Conservation (phyloP, 1,140 invertebrate genomes). For the Laupala kohalensis region DNA sequence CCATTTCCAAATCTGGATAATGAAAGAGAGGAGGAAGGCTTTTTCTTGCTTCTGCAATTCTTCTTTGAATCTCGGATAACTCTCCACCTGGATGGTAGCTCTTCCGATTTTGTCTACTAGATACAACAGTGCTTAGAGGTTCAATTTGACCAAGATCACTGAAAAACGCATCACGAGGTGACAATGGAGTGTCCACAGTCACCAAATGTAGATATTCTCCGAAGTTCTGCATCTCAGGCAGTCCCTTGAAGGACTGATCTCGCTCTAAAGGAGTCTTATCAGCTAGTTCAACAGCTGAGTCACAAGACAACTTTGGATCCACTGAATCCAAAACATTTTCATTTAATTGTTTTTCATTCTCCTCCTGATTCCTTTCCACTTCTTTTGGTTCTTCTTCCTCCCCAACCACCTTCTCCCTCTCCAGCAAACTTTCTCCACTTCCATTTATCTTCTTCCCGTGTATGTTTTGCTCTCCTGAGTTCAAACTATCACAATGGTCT, state of each 20-base stretch:
- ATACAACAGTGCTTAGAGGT: neutral
- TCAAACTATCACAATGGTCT: neutral
- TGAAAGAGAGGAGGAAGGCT: neutral
- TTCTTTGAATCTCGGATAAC: neutral
- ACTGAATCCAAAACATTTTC: neutral
- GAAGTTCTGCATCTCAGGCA: slow-evolving; percentile 8
- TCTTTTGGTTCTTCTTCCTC: too few species aligned
- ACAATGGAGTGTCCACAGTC: slow-evolving; percentile 17
- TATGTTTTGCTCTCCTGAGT: too few species aligned
- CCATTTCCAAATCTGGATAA: neutral
- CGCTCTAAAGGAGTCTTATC: neutral
- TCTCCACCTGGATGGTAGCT: neutral
- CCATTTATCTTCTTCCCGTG: too few species aligned
- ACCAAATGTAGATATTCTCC: slow-evolving; percentile 22
- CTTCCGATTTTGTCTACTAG: neutral
- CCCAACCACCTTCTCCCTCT: too few species aligned
- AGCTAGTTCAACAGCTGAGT: neutral
- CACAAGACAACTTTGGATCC: neutral
- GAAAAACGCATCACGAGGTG: slow-evolving; percentile 30
- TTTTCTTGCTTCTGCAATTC: neutral
- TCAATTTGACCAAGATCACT: slow-evolving; percentile 26
- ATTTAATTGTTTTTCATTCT: neutral
- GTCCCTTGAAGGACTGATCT: neutral
- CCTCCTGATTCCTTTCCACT: too few species aligned
- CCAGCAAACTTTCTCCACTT: too few species aligned